Evolutionary conservation across 2,113 vertebrate species (phyloP).

Genomic region (Actinemys pallida): DNA sequence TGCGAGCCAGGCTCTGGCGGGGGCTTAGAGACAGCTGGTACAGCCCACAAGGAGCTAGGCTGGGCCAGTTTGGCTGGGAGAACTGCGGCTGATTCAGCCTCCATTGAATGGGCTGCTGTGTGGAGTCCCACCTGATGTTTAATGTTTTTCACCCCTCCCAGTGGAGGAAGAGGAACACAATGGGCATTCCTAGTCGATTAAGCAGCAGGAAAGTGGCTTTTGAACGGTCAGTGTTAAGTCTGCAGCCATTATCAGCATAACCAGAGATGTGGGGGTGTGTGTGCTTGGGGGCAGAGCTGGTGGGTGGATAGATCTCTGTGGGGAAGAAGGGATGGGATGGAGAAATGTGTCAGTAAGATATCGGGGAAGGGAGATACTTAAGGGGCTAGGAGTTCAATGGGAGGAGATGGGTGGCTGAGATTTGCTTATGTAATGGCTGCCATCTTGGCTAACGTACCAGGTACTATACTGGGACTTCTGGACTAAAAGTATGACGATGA

Average conservation of each 20-base stretch:
- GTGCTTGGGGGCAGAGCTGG: accelerated
- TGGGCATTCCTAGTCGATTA: accelerated
- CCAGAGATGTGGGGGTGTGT: accelerated
- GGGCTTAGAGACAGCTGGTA: neutral
- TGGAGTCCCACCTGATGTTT: no score
- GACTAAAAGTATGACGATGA: neutral
- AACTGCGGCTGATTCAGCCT: neutral
- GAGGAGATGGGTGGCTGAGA: neutral
- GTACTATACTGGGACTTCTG: neutral
- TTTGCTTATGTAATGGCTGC: neutral
- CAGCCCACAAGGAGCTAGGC: accelerated
- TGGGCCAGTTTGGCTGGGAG: neutral
- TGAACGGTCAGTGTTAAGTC: accelerated
- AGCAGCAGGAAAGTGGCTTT: accelerated
- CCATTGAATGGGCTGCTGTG: neutral
- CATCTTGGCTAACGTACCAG: neutral
- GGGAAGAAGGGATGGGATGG: neutral
- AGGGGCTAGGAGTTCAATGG: neutral
- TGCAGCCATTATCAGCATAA: neutral
- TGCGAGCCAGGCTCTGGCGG: accelerated
- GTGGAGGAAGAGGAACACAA: accelerated
- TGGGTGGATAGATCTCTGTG: accelerated
- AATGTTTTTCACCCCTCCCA: neutral
- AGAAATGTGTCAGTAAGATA: accelerated
- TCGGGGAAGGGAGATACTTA: neutral